A percentile compares a stretch with the other conserved stretches of the same genome.
Evolutionary conservation across 2,113 vertebrate species (phyloP).

Genomic region (Machaerirhynchus nigripectus): DNA sequence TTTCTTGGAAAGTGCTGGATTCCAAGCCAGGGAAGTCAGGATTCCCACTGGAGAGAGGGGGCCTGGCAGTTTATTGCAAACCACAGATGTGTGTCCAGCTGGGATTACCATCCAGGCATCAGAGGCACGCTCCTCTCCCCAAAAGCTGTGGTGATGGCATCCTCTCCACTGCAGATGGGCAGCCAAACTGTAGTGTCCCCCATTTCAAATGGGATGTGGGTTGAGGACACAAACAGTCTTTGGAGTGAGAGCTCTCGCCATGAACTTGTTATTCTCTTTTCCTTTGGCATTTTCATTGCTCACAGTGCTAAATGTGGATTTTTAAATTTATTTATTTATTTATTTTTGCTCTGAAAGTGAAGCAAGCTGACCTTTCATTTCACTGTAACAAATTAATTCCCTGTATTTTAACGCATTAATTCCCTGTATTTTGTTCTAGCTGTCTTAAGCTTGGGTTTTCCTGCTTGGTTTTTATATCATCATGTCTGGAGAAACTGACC

Average conservation of each 20-base stretch:
- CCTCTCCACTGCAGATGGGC: neutral
- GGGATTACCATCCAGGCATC: neutral
- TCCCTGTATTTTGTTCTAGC: neutral
- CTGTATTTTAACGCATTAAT: neutral
- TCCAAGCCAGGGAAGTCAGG: neutral
- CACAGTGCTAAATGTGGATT: neutral
- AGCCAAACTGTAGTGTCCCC: neutral
- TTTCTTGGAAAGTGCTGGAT: neutral
- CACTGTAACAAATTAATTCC: neutral
- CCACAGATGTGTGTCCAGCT: neutral
- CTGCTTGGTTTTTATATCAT: neutral
- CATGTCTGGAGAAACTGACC: accelerated
- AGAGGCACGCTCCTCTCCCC: neutral
- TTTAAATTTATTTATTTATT: no score
- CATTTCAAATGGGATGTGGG: no score
- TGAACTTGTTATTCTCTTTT: neutral
- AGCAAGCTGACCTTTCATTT: neutral
- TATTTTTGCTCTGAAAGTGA: neutral
- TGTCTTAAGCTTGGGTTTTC: neutral
- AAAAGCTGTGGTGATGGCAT: neutral
- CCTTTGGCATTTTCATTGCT: neutral
- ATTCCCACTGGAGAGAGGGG: neutral
- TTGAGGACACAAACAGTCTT: neutral
- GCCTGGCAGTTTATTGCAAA: neutral
- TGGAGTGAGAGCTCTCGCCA: neutral